phyloP scores from a whole-genome alignment of 2,888 invertebrate genomes.

The Deroplatys truncata region DNA sequence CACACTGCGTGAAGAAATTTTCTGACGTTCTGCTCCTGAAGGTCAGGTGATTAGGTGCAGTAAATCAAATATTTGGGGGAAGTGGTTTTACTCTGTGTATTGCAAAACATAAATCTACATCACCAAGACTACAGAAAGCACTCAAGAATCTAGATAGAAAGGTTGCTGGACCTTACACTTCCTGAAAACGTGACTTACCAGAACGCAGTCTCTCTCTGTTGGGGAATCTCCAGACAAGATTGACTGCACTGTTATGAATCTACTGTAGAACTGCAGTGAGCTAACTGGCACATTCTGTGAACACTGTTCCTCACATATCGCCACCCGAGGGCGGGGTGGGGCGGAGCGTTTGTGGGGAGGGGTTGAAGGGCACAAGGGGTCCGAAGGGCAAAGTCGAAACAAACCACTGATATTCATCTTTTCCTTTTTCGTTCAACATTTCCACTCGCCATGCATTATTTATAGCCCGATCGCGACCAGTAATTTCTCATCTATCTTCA shows the following conservation, averaged over 20 bases:
- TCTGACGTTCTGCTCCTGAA: no score
- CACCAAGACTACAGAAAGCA: no score
- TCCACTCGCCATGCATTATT: not conserved
- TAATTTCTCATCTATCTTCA: not conserved
- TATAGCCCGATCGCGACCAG: not conserved
- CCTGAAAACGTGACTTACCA: not conserved
- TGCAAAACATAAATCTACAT: no score
- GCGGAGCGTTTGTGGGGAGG: not conserved
- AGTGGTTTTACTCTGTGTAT: no score
- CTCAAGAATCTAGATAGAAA: no score
- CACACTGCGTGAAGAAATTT: no score
- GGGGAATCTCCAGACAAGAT: not conserved
- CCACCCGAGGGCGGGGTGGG: not conserved
- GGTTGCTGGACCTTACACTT: no score
- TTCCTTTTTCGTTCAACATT: not conserved
- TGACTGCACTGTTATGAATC: not conserved
- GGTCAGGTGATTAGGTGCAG: no score
- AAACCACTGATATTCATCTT: not conserved
- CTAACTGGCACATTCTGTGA: not conserved
- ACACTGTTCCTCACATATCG: not conserved
- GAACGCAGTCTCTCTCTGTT: no score
- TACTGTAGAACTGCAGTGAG: not conserved
- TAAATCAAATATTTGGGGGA: no score
- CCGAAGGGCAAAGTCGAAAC: constrained; percentile 14
- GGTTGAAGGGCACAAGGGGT: not conserved